Conservation (phyloP, 1,140 invertebrate species). For the Lamellibrachia luymesi region DNA sequence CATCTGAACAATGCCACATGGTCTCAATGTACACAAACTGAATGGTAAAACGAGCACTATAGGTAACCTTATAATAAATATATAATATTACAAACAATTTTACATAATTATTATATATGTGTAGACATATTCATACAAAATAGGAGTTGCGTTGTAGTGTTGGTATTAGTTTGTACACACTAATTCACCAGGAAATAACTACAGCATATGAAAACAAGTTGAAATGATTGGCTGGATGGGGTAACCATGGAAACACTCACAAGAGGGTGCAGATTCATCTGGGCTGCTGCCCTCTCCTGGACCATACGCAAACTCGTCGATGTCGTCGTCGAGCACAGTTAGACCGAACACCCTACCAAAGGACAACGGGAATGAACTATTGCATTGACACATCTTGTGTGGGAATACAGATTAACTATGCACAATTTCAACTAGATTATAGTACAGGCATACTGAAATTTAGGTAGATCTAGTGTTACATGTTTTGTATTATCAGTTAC, state of each 20-base stretch:
- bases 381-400: background rate
- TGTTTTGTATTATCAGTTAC: no score
- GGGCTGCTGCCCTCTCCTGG: background rate
- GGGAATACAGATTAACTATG: no score
- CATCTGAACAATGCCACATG: background rate
- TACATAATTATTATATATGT: background rate
- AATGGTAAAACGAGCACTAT: background rate
- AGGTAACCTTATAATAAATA: background rate
- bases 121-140: no score
- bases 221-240: slow-evolving; percentile 15
- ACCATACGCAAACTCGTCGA: slow-evolving; percentile 37
- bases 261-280: background rate
- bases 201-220: slow-evolving; percentile 1
- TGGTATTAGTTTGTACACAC: background rate
- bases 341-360: slow-evolving; percentile 88
- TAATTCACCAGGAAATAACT: background rate
- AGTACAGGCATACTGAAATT: no score
- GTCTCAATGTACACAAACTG: background rate
- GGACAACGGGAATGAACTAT: background rate
- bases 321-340: slow-evolving; percentile 59
- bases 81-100: background rate
- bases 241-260: background rate
- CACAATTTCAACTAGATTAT: background rate
- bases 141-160: no score
- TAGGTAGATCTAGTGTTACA: no score